These are phyloP conservation scores for Hirundichthys speculiger DNA, from an alignment of 2,113 vertebrate genomes.

Conservation along the genomic window DNA sequence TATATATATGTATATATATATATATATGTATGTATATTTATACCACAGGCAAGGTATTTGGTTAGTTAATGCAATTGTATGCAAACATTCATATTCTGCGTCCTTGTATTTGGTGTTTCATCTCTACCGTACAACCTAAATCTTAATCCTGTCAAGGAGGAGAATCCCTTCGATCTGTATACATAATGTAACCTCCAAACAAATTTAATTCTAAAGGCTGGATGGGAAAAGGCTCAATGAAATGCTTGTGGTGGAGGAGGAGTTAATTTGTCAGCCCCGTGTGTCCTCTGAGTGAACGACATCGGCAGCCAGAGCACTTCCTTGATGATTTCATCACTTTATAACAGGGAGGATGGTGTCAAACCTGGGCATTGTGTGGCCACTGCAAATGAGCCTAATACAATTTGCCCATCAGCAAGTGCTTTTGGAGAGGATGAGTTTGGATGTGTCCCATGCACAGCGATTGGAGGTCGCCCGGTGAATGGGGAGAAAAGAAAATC, in stretches of 20 bases:
- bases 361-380: slow-evolving; percentile 76
- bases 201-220: slow-evolving; percentile 71
- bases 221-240: slow-evolving; percentile 69
- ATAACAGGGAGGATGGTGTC: slow-evolving; percentile 76
- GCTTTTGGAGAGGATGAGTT: slow-evolving; percentile 75
- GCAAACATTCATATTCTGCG: slow-evolving; percentile 63
- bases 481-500: slow-evolving; percentile 32
- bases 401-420: slow-evolving; percentile 75
- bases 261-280: slow-evolving; percentile 75
- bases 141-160: slow-evolving; percentile 73
- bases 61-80: slow-evolving; percentile 74
- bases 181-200: slow-evolving; percentile 70
- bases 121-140: slow-evolving; percentile 43
- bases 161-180: slow-evolving; percentile 73
- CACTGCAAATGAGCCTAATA: slow-evolving; percentile 80
- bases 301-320: slow-evolving; percentile 72
- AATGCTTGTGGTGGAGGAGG: slow-evolving; percentile 63
- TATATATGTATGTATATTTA: too few species aligned
- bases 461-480: slow-evolving; percentile 65
- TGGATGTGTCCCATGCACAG: slow-evolving; percentile 69
- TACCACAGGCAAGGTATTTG: slow-evolving; percentile 60
- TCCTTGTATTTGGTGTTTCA: slow-evolving; percentile 47
- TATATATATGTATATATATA: too few species aligned
- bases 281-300: slow-evolving; percentile 70
- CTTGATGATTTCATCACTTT: slow-evolving; percentile 83